Percentiles rank a stretch among this genome's conserved stretches.
Evolutionary conservation across 1,140 invertebrate species (phyloP).

Genomic region (Melipona quadrifasciata): DNA sequence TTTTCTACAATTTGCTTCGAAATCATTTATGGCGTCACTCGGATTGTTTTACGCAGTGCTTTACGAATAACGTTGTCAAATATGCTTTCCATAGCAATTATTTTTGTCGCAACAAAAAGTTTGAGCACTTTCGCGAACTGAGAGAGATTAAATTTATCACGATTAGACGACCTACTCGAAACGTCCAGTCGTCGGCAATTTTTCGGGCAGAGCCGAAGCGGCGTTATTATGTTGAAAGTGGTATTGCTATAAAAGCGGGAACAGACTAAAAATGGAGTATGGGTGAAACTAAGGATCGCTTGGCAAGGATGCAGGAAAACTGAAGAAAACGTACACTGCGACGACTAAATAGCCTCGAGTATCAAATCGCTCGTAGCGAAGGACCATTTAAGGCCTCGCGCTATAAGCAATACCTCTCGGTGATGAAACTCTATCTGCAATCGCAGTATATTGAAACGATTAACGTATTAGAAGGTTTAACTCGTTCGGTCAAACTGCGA

Average conservation of each 20-base stretch:
- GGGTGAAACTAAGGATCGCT: slow-evolving; percentile 51
- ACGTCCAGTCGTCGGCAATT: background rate
- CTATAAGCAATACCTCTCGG: slow-evolving; percentile 63
- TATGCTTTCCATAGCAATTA: too few relatives aligned
- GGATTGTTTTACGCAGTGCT: too few relatives aligned
- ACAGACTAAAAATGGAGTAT: slow-evolving; percentile 57
- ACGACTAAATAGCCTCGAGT: slow-evolving; percentile 58
- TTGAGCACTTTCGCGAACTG: background rate
- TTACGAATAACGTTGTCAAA: too few relatives aligned
- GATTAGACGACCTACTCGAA: background rate
- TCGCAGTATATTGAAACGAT: slow-evolving; percentile 55
- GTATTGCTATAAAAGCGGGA: slow-evolving; percentile 43
- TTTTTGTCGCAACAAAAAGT: too few relatives aligned
- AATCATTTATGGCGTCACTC: too few relatives aligned
- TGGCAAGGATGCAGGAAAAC: slow-evolving; percentile 57
- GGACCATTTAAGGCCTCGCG: slow-evolving; percentile 65
- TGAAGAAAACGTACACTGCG: slow-evolving; percentile 58
- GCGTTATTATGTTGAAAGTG: slow-evolving; percentile 49
- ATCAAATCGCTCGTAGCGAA: slow-evolving; percentile 65
- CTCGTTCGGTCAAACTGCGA: slow-evolving; percentile 33
- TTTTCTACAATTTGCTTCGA: too few relatives aligned
- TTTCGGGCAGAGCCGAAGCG: slow-evolving; percentile 16
- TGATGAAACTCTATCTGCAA: slow-evolving; percentile 68
- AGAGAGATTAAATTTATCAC: background rate
- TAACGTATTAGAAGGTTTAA: slow-evolving; percentile 64